Evolutionary conservation across 2,113 vertebrate genomes (phyloP).

Genomic region (Aspidoscelis tigris): DNA sequence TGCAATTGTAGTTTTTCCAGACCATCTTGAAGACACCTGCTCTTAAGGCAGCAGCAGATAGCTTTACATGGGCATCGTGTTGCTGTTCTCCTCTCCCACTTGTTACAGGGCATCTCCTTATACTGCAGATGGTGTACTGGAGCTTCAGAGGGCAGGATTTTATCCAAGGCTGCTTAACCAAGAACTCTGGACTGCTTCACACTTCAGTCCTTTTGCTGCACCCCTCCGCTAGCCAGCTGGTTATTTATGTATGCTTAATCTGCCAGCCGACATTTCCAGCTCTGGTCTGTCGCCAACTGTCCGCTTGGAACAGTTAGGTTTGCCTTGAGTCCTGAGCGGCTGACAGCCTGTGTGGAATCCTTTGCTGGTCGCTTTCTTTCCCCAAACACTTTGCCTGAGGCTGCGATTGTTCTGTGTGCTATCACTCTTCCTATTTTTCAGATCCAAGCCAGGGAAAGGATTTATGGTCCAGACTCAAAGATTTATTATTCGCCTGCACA

Average conservation of each 20-base stretch:
- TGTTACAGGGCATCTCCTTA: no score
- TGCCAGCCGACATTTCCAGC: not conserved
- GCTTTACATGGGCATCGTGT: no score
- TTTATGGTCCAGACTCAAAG: not conserved
- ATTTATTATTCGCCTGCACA: not conserved
- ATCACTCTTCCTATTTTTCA: not conserved
- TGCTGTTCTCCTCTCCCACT: no score
- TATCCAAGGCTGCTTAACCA: not conserved
- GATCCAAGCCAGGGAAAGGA: not conserved
- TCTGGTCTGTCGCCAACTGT: not conserved
- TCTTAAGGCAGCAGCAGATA: no score
- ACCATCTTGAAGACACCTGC: no score
- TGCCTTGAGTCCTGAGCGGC: not conserved
- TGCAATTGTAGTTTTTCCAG: no score
- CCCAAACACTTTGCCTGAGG: conserved; percentile 10
- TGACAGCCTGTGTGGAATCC: not conserved
- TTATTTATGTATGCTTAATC: not conserved
- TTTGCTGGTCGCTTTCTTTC: not conserved
- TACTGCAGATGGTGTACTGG: no score
- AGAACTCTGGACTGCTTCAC: not conserved
- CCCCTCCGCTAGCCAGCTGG: not conserved
- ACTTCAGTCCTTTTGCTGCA: not conserved
- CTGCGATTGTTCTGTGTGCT: conserved; percentile 3
- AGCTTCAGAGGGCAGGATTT: not conserved
- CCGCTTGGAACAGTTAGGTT: not conserved